Evolutionary conservation across 1,140 invertebrate genomes (phyloP), one percentile per base, ranked within the genome.

Genomic region (Campoletis sonorensis): DNA sequence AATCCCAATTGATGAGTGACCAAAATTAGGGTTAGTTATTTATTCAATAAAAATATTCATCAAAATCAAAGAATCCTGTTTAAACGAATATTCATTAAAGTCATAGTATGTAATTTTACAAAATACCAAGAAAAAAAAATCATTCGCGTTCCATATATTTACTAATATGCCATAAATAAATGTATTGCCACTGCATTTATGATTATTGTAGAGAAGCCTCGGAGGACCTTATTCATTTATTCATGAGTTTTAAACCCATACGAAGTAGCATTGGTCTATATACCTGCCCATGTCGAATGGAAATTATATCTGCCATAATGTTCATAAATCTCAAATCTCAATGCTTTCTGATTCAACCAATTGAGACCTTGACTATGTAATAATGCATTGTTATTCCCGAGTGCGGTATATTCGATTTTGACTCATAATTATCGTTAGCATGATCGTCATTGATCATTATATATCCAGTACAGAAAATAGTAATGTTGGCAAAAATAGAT

Each of bases 381-480:
- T 23, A 5, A 30, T n/a, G 33, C 10, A 30, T 21, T 33, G 23
- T 64, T 61, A 13, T 49, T 49, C 30, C 15, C 49, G 16, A 30
- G 27, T 40, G 75, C 64, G n/a, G 27, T 30, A 23, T 23, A 61
- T 27, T 77, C 54, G 18, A 77, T 70, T 70, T 70, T 70, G n/a
- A 16, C 67, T 3, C 16, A 4, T 30, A 18, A 27, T 70, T 30
- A 1, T 16, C 21, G 27, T 23, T 54, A 7, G 23, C 0, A 33
- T 15, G 0, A 18, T 16, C 51, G 54, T 77, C 54, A 61, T 40
- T n/a, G 18, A n/a, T 18, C 37, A 64, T 77, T 54, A 77, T 64
- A 64, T 64, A 77, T 77, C 54, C 51, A 40, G 51, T 64, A 23
- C 54, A 5, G 51, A 61, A 77, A 77, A 77, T 77, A 77, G 61